Percentiles rank a stretch among this genome's conserved stretches.
Conservation (phyloP, 2,888 invertebrate genomes). For the Apamea monoglypha region DNA sequence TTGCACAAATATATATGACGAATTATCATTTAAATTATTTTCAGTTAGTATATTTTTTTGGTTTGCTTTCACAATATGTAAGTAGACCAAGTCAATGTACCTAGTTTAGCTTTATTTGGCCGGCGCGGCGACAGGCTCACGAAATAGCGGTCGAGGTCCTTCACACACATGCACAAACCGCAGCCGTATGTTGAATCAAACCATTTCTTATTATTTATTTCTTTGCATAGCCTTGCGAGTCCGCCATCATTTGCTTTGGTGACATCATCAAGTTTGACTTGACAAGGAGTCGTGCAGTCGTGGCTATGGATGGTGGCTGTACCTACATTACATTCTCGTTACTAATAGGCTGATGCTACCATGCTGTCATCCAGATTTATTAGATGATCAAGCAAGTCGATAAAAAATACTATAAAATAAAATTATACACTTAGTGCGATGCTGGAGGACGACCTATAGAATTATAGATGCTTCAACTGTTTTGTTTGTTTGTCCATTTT, state of each 20-base stretch:
- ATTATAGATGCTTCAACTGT: conserved; percentile 3
- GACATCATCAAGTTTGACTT: conserved; percentile 78
- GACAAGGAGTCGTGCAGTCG: conserved; percentile 71
- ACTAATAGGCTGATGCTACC: conserved; percentile 57
- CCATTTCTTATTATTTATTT: conserved; percentile 71
- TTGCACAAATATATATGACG: neutral
- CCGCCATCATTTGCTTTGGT: conserved; percentile 75
- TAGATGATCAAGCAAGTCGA: conserved; percentile 35
- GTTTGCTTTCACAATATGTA: conserved; percentile 52
- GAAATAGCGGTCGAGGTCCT: conserved; percentile 86
- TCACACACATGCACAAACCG: conserved; percentile 76
- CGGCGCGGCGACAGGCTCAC: conserved; percentile 75
- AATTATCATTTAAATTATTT: conserved; percentile 20
- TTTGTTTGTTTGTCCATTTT: conserved; percentile 11
- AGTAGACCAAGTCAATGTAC: conserved; percentile 60
- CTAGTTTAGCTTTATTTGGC: conserved; percentile 67
- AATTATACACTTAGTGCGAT: conserved; percentile 15
- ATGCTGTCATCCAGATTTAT: conserved; percentile 61
- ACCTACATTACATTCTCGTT: conserved; percentile 62
- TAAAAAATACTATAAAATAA: conserved; percentile 46
- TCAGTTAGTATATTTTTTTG: conserved; percentile 17
- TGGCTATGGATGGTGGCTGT: conserved; percentile 63
- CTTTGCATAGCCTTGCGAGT: conserved; percentile 73
- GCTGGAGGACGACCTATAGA: neutral
- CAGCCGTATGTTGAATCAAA: conserved; percentile 64